These are phyloP conservation scores for Drosophila baimaii DNA, from an alignment of 1,140 invertebrate species.

Conservation along the genomic window DNA sequence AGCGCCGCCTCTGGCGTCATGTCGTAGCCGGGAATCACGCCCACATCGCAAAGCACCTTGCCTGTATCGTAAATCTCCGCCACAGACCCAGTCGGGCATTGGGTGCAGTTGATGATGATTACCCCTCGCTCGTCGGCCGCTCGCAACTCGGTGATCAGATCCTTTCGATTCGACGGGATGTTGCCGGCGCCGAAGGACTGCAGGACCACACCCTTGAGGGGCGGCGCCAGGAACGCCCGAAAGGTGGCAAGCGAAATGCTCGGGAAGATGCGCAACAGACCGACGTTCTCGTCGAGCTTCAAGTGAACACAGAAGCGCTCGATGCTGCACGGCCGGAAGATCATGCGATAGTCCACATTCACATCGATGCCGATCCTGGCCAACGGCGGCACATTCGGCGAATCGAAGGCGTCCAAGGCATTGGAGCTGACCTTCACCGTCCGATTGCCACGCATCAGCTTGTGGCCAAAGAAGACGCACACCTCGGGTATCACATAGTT, in stretches of 20 bases:
- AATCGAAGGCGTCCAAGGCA: constrained; percentile 94
- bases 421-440: constrained; percentile 93
- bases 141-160: constrained; percentile 91
- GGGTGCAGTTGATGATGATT: constrained; percentile 96
- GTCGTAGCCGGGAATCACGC: constrained; percentile 95
- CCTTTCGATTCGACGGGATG: constrained; percentile 92
- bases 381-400: constrained; percentile 93
- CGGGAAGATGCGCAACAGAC: constrained; percentile 94
- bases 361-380: constrained; percentile 92
- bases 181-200: constrained; percentile 98
- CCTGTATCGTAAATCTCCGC: constrained; percentile 93
- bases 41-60: constrained; percentile 86
- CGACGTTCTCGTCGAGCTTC: constrained; percentile 93
- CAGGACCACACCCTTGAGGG: constrained; percentile 94
- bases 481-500: constrained; percentile 97
- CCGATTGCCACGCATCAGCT: constrained; percentile 94
- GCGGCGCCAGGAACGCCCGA: constrained; percentile 91
- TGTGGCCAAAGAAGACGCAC: constrained; percentile 94
- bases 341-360: constrained; percentile 90
- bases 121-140: constrained; percentile 91
- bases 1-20: constrained; percentile 98
- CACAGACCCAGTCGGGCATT: constrained; percentile 93
- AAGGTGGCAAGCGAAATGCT: constrained; percentile 93
- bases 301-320: constrained; percentile 92
- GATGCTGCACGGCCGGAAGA: constrained; percentile 90